A percentile compares a stretch with the other conserved stretches of the same genome.
Conservation (phyloP, 2,888 invertebrate genomes). For the Eristalis tenax region DNA sequence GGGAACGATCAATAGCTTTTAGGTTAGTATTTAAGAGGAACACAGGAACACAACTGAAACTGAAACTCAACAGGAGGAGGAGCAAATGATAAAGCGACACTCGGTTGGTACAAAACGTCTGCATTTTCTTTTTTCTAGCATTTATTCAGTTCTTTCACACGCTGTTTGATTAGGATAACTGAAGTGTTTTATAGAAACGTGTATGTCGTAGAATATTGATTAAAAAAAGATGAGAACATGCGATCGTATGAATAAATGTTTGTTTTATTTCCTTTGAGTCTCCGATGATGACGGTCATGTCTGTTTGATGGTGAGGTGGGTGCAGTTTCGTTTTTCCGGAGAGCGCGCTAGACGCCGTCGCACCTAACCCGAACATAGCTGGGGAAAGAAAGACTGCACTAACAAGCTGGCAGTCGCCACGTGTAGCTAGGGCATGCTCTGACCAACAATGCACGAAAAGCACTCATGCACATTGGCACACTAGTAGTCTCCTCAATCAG, state of each 20-base stretch:
- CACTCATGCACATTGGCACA: too few relatives aligned
- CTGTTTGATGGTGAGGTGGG: too few relatives aligned
- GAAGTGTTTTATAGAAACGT: conserved; percentile 56
- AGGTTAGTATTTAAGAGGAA: background rate
- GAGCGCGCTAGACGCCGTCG: too few relatives aligned
- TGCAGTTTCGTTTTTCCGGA: background rate
- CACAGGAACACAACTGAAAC: background rate
- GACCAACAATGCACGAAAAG: too few relatives aligned
- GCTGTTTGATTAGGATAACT: background rate
- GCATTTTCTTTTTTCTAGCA: conserved; percentile 50
- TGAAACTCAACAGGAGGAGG: background rate
- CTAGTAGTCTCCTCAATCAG: too few relatives aligned
- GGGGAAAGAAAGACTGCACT: too few relatives aligned
- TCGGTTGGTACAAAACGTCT: conserved; percentile 56
- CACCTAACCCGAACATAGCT: too few relatives aligned
- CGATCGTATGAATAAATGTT: background rate
- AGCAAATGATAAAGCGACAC: conserved; percentile 15
- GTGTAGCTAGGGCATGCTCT: too few relatives aligned
- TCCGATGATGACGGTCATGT: background rate
- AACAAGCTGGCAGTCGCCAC: too few relatives aligned
- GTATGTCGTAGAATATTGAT: conserved; percentile 26
- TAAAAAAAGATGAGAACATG: background rate
- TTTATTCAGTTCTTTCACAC: conserved; percentile 5
- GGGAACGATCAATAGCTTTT: background rate
- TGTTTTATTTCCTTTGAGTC: background rate